Percentiles rank a stretch among this genome's conserved stretches.
Evolutionary conservation across 2,888 invertebrate genomes (phyloP).

Genomic region (Micoletzkya japonica): DNA sequence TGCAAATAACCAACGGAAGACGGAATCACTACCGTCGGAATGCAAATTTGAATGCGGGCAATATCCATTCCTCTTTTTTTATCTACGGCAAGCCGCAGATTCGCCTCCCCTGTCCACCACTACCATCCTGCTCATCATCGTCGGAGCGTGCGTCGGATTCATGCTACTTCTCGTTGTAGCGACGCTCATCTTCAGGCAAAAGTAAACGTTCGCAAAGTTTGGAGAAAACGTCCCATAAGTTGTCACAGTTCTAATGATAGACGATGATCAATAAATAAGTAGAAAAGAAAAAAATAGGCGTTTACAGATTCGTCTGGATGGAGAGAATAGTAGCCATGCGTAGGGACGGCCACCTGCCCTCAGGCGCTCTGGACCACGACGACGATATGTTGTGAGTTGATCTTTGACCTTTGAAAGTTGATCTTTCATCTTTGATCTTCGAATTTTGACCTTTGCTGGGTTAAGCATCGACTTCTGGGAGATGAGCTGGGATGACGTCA

Average conservation of each 20-base stretch:
- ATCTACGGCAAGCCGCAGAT: too few species aligned
- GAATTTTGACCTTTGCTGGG: not conserved
- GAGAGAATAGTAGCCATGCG: conserved; percentile 43
- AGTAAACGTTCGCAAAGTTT: conserved; percentile 1
- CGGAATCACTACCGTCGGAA: too few species aligned
- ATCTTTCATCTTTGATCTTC: not conserved
- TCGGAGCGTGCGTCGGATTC: conserved; percentile 48
- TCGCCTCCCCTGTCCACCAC: too few species aligned
- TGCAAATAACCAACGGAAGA: too few species aligned
- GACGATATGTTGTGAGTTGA: conserved; percentile 41
- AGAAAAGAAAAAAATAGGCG: conserved; percentile 1
- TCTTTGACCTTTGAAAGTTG: too few species aligned
- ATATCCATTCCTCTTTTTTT: too few species aligned
- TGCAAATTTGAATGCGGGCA: too few species aligned
- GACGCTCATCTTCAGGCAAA: conserved; percentile 37
- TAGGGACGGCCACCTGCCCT: conserved; percentile 8
- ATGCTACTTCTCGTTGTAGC: conserved; percentile 50
- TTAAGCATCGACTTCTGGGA: conserved; percentile 57
- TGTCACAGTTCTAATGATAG: not conserved
- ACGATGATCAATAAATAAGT: not conserved
- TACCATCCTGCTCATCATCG: conserved; percentile 50
- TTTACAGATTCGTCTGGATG: conserved; percentile 46
- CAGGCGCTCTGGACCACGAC: conserved; percentile 29
- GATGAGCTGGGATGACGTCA: conserved; percentile 51
- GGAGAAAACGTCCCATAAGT: not conserved